Percentiles rank a stretch among this genome's conserved stretches.
phyloP scores from a whole-genome alignment of 2,113 vertebrate species.

The Gallinago media region DNA sequence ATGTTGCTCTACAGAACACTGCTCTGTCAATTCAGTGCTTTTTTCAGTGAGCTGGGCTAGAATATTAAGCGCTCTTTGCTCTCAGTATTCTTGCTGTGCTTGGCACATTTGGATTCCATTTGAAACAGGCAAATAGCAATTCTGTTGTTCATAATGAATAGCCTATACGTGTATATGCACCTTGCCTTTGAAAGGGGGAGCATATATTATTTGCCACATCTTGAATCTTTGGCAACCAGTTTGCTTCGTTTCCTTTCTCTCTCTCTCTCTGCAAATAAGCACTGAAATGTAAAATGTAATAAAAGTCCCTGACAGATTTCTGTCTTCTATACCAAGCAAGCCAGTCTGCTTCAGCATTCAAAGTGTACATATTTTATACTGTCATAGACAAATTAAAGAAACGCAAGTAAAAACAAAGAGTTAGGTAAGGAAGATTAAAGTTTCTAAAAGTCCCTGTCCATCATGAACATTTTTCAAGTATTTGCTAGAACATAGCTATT shows the following conservation, averaged over 20 bases:
- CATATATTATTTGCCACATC: slow-evolving; percentile 60
- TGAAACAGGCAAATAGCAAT: slow-evolving; percentile 80
- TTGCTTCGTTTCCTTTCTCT: slow-evolving; percentile 55
- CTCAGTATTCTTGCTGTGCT: slow-evolving; percentile 73
- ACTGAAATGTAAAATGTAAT: slow-evolving; percentile 68
- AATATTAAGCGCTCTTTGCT: slow-evolving; percentile 78
- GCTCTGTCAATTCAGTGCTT: slow-evolving; percentile 74
- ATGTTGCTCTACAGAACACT: slow-evolving; percentile 73
- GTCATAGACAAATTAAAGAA: slow-evolving; percentile 59
- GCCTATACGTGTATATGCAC: slow-evolving; percentile 64
- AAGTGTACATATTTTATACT: neutral
- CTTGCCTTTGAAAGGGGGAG: slow-evolving; percentile 69
- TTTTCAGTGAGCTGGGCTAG: slow-evolving; percentile 69
- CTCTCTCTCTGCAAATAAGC: slow-evolving; percentile 37
- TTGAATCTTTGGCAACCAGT: slow-evolving; percentile 63
- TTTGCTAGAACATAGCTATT: slow-evolving; percentile 22
- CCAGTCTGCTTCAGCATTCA: neutral
- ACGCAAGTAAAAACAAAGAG: slow-evolving; percentile 49
- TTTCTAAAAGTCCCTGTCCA: slow-evolving; percentile 27
- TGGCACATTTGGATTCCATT: slow-evolving; percentile 73
- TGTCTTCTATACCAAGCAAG: slow-evolving; percentile 7
- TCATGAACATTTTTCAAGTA: slow-evolving; percentile 7
- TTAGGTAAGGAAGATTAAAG: slow-evolving; percentile 38
- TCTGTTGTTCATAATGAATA: slow-evolving; percentile 77
- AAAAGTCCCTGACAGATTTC: slow-evolving; percentile 43